Percentiles rank a stretch among this genome's conserved stretches.
Conservation (phyloP, 2,888 invertebrate species). For the Colostygia pectinataria region DNA sequence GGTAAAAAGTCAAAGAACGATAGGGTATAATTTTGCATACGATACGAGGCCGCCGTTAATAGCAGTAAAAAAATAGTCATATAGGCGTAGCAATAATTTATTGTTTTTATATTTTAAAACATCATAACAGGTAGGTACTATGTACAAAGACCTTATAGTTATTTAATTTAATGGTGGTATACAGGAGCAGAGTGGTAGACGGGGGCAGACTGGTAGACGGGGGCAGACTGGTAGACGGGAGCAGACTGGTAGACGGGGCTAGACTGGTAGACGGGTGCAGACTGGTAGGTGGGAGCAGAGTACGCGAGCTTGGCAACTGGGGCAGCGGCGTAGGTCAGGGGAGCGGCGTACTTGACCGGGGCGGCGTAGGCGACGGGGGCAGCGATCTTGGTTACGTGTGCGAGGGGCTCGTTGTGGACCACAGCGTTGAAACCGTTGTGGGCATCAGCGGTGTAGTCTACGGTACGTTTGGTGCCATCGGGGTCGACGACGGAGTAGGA, state of each 20-base stretch:
- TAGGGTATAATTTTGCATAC: too few species aligned
- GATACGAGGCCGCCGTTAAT: too few species aligned
- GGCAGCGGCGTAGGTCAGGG: conserved; percentile 63
- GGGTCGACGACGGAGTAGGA: conserved; percentile 75
- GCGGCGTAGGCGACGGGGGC: conserved; percentile 62
- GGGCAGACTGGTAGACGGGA: conserved; percentile 62
- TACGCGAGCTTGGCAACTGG: conserved; percentile 50
- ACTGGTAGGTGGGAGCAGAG: conserved; percentile 52
- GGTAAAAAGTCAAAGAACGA: too few species aligned
- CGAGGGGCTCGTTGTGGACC: conserved; percentile 67
- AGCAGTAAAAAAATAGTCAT: background rate
- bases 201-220: conserved; percentile 49
- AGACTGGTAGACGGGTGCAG: conserved; percentile 46
- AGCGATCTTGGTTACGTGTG: conserved; percentile 52
- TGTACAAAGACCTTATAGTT: background rate
- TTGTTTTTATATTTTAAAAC: background rate
- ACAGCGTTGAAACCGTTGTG: conserved; percentile 79
- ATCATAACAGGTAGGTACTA: background rate
- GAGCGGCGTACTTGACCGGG: conserved; percentile 63
- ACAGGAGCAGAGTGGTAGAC: conserved; percentile 49
- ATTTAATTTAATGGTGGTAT: conserved; percentile 69
- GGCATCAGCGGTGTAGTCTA: conserved; percentile 76
- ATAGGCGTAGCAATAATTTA: conserved; percentile 26
- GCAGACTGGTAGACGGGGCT: conserved; percentile 67
- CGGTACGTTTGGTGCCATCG: conserved; percentile 74